Evolutionary conservation across 2,113 vertebrate species (phyloP), one percentile per base, ranked within the genome.

Genomic region (Zosterops lateralis): DNA sequence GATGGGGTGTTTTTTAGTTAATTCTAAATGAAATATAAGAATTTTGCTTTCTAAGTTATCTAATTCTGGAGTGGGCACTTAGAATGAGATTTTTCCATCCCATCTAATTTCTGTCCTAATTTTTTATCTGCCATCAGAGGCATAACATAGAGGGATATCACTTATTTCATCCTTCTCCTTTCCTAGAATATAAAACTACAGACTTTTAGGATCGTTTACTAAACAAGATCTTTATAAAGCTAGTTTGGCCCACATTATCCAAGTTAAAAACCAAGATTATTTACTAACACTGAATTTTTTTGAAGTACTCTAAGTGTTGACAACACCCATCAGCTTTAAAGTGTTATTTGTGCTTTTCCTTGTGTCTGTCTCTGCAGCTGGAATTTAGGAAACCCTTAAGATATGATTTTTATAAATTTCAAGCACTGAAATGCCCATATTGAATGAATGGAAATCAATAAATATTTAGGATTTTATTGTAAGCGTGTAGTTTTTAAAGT

Each of bases 401-500:
- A 4, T n/a, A 9, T 0, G 13, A 42, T 81, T 91, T 91, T 47
- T 66, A 7, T 11, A n/a, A 19, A 5, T 50, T 32, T 12, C 36
- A n/a, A 64, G 57, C 53, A 14, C 18, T 12, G 62, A 82, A 29
- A 21, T 66, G 54, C 54, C 21, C 29, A 1, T 2, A 9, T 31
- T 42, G 65, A 21, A 48, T 25, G 15, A 26, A 2, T 21, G 65
- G 71, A 75, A 79, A 34, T 40, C 42, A 31, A 34, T 1, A 4
- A 6, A 2, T 12, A 10, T 53, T 44, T 19, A 10, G 58, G 58
- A 73, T 2, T 11, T 54, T 21, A 1, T 40, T 40, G 38, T n/a
- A 28, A 29, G 11, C 1, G 0, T 1, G 42, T 1, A 6, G 32
- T 24, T 87, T 34, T 45, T 10, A 21, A 38, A 0, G 3, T 0